These are phyloP conservation scores for Potorous gilbertii DNA, from an alignment of 2,797 vertebrate genomes.

Conservation along the genomic window DNA sequence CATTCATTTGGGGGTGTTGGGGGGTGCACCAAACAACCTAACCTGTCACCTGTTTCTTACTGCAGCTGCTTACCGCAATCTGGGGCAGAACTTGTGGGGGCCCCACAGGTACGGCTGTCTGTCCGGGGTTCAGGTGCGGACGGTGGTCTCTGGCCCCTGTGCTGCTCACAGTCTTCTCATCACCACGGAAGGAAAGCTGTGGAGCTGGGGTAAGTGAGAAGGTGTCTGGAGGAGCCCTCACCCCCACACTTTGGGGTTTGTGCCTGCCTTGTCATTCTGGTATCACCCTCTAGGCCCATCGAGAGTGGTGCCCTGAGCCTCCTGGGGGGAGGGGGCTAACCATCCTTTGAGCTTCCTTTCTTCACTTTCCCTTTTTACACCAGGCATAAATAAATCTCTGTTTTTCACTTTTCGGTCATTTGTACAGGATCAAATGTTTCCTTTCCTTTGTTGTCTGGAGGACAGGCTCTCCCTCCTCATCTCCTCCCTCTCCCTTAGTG, in stretches of 20 bases:
- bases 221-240: background rate
- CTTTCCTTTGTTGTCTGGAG: background rate
- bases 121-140: constrained; percentile 90
- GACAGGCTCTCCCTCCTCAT: background rate
- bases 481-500: background rate
- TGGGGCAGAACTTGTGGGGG: constrained; percentile 97
- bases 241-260: background rate
- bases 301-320: background rate
- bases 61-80: constrained; percentile 93
- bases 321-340: background rate
- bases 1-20: background rate
- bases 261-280: background rate
- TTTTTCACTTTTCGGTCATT: background rate
- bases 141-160: constrained; percentile 92
- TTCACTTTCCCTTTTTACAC: background rate
- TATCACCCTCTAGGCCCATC: no score
- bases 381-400: background rate
- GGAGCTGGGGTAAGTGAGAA: constrained; percentile 94
- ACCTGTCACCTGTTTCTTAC: background rate
- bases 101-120: constrained; percentile 96
- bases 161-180: constrained; percentile 95
- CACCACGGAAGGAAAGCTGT: constrained; percentile 94
- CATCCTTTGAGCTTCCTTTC: background rate
- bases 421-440: background rate
- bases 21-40: background rate